A percentile compares a stretch with the other conserved stretches of the same genome.
Evolutionary conservation across 2,888 invertebrate species (phyloP).

Genomic region (Eurytoma adleriae): DNA sequence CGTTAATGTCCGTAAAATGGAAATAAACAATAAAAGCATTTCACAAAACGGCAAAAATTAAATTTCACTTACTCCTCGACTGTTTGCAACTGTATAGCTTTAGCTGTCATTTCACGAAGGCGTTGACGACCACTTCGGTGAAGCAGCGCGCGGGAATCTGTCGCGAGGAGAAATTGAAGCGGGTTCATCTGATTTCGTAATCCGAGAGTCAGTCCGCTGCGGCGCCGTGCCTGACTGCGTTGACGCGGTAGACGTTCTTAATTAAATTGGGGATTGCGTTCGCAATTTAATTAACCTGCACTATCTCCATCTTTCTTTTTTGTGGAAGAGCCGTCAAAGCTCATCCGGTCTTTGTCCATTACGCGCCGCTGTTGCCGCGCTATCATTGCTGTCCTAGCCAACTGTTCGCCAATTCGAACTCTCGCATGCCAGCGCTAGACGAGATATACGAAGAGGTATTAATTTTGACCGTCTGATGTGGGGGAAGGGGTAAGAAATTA

Average conservation of each 20-base stretch:
- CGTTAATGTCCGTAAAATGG: too few species aligned
- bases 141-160: background rate
- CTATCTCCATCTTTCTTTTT: background rate
- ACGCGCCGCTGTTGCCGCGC: slow-evolving; percentile 13
- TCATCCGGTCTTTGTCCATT: background rate
- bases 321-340: background rate
- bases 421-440: too few species aligned
- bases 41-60: too few species aligned
- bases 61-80: too few species aligned
- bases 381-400: background rate
- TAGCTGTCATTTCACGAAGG: background rate
- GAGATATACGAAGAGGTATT: background rate
- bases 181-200: slow-evolving; percentile 33
- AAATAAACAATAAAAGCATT: too few species aligned
- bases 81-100: background rate
- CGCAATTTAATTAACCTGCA: slow-evolving; percentile 52
- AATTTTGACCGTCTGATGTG: too few species aligned
- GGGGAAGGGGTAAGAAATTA: too few species aligned
- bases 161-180: background rate
- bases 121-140: background rate
- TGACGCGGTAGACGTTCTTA: slow-evolving; percentile 44
- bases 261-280: slow-evolving; percentile 51
- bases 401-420: background rate
- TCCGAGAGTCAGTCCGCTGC: slow-evolving; percentile 5
- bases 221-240: background rate